phyloP scores from a whole-genome alignment of 2,797 vertebrate species.

The Moxostoma hubbsi region DNA sequence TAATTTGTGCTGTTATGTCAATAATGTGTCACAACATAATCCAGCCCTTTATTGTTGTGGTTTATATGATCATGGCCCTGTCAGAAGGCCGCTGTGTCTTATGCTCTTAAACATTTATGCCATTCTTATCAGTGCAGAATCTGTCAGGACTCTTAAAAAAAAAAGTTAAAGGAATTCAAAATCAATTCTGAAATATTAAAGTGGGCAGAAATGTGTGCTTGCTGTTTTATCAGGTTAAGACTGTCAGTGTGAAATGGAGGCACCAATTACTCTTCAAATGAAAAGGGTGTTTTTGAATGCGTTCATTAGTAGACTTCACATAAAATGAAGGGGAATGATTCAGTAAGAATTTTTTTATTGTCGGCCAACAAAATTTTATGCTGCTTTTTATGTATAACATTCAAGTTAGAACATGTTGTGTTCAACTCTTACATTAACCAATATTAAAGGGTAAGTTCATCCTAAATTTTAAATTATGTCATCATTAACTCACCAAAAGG shows the following conservation, averaged over 20 bases:
- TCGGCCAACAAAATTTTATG: too few relatives aligned
- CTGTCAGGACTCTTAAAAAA: constrained; percentile 28
- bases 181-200: constrained; percentile 41
- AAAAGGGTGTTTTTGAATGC: constrained; percentile 16
- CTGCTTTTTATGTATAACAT: too few relatives aligned
- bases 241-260: background rate
- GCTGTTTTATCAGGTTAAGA: background rate
- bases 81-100: constrained; percentile 7
- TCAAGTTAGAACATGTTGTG: too few relatives aligned
- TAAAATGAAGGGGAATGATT: too few relatives aligned
- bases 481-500: too few relatives aligned
- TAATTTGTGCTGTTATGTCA: constrained; percentile 35
- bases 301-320: too few relatives aligned
- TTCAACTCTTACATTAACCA: too few relatives aligned
- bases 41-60: background rate
- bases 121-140: constrained; percentile 4
- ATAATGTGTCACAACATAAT: constrained; percentile 28
- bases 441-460: too few relatives aligned
- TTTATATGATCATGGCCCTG: background rate
- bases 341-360: background rate
- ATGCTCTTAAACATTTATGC: constrained; percentile 19
- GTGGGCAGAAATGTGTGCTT: constrained; percentile 17
- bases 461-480: too few relatives aligned
- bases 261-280: background rate
- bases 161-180: constrained; percentile 19